These are phyloP conservation scores for Chaetophractus vellerosus DNA, from an alignment of 2,797 vertebrate species.

Conservation along the genomic window DNA sequence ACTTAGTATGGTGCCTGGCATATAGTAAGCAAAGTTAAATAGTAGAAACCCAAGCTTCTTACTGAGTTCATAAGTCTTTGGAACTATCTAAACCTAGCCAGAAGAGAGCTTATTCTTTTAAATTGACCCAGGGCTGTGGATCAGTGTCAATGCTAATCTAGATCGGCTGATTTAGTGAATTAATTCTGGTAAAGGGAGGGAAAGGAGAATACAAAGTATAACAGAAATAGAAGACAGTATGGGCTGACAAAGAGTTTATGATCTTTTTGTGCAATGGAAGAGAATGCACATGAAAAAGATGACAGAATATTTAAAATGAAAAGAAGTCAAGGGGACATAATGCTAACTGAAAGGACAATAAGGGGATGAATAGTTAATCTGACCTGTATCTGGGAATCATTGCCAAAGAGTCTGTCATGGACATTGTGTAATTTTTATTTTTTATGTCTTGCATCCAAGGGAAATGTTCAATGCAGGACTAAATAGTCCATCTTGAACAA, in stretches of 20 bases:
- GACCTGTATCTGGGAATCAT: neutral
- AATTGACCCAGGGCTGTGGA: neutral
- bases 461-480: neutral
- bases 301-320: constrained; percentile 44
- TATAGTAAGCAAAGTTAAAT: neutral
- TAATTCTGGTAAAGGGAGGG: constrained; percentile 8
- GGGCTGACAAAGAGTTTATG: neutral
- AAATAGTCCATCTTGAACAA: neutral
- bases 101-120: neutral
- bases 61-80: neutral
- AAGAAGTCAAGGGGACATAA: neutral
- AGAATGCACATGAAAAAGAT: neutral
- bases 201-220: constrained; percentile 10
- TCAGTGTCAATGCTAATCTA: neutral
- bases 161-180: neutral
- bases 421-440: constrained; percentile 29
- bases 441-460: constrained; percentile 46
- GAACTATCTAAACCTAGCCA: neutral
- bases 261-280: neutral
- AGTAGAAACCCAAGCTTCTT: neutral
- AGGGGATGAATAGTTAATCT: neutral
- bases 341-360: neutral
- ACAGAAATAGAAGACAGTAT: constrained; percentile 14
- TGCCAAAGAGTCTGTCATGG: neutral
- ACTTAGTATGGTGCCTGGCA: neutral